Base-by-base conservation (phyloP, 2,888 invertebrate species). In the Thumatha senex region DNA sequence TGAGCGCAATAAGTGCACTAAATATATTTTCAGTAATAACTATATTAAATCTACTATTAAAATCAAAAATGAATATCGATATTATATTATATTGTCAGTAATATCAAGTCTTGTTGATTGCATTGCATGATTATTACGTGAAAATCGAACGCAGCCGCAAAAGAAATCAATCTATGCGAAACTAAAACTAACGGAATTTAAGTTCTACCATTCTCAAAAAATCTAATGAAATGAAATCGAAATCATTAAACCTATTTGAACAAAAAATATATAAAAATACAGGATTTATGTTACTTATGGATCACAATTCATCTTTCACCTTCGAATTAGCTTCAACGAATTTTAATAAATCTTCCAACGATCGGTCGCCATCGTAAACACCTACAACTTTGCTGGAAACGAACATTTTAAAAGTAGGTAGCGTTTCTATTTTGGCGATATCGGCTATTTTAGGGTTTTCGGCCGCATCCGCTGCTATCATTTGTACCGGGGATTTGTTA, bases 401-500 rank as follows among this genome's bases (percentile, higher is more conserved):
- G 74, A 93, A 95, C 46, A 93, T 85, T 82, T 94, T 94, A 73
- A 96, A 88, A 0, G 95, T 95, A 0, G 96, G 96, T 65, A 94
- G 93, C 1, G 94, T 94, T 43, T 92, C 82, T 39, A 96, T 92
- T 43, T 92, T 87, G 58, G 93, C 95, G 41, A 93, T 73, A 45
- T 93, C 92, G 0, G 94, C 92, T 0, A 94, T 83, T 48, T 91
- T 88, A 0, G 90, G 83, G 64, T 95, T 94, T 38, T 92, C 87
- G 0, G 94, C 93, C 9, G 95, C 95, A 76, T 96, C 96, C 0
- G 96, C 86, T 18, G 95, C 94, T 7, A 94, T 93, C 1, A 93
- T 74, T 38, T 81, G 80, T 0, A 89, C 77, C 0, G 72, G 63
- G 0, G 82, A 71, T 0, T 86, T 84, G 10, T 89, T 89, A 0